phyloP scores from a whole-genome alignment of 2,113 vertebrate genomes.

The Cnemophilus loriae region DNA sequence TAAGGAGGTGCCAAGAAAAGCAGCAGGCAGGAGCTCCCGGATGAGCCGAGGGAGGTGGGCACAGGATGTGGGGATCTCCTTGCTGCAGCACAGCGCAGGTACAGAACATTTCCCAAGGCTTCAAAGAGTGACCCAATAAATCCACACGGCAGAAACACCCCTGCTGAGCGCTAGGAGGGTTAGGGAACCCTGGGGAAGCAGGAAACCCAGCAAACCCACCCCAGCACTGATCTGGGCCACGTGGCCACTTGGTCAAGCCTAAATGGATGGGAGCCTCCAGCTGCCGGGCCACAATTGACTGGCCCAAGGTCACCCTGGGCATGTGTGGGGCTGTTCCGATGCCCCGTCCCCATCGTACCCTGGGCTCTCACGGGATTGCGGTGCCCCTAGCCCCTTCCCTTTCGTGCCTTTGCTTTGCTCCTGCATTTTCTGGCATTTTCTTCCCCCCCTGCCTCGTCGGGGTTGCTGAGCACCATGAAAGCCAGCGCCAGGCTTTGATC shows the following conservation, averaged over 20 bases:
- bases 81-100: accelerated
- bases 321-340: accelerated
- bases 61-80: neutral
- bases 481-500: neutral
- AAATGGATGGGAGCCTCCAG: neutral
- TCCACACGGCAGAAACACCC: neutral
- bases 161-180: accelerated
- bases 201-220: neutral
- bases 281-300: accelerated
- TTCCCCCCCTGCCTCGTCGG: accelerated
- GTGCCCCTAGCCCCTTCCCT: neutral
- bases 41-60: accelerated
- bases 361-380: accelerated
- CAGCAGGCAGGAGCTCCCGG: neutral
- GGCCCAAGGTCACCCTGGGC: neutral
- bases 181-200: neutral
- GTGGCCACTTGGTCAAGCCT: neutral
- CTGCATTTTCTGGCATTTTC: neutral
- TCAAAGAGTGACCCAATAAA: neutral
- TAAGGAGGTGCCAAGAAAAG: neutral
- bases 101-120: neutral
- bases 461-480: neutral
- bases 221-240: neutral
- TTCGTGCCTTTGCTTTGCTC: neutral
- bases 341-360: accelerated